Evolutionary conservation across 2,797 vertebrate genomes (phyloP), one percentile per base, ranked within the genome.

Genomic region (Loris lydekkerianus): DNA sequence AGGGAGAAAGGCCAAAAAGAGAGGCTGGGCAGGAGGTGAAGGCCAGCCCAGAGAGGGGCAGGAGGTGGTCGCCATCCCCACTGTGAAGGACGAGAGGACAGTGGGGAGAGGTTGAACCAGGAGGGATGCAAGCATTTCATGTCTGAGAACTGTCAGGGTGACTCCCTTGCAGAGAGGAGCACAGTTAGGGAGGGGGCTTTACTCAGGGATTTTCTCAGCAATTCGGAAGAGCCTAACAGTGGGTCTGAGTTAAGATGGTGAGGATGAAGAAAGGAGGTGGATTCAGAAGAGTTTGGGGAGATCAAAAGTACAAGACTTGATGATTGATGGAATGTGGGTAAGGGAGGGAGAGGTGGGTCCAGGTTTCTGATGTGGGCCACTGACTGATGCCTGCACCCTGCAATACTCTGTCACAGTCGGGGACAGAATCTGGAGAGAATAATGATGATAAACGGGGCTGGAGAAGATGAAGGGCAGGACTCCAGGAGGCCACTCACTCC

Each of bases 21-120:
- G 63, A 20, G 4, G 1, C 27, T 17, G 15, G 37, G 13, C 14
- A 29, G 34, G 11, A 9, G 67, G 43, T 15, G 37, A 46, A 9
- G 14, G 0, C 0, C 0, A 31, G 21, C n/a, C 37, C 7, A 2
- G 4, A 89, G 46, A 25, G 3, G 4, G 10, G 6, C 0, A 13
- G 23, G 25, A 43, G 13, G 77, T 13, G 14, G 31, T 8, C 61
- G 67, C 4, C 11, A 14, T 56, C 63, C 89, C 73, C 84, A 56
- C 56, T 70, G 5, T 27, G 9, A 63, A 29, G 20, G n/a, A 85
- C 4, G 49, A 53, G 15, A 53, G 49, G 14, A 53, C 14, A 4
- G 49, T 4, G 14, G 49, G 49, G 29, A 67, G 23, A 72, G 34
- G 17, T 29, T 85, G 90, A 89, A 58, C 13, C 40, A 29, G 18